A percentile compares a stretch with the other conserved stretches of the same genome.
These are phyloP conservation scores for Nestor notabilis DNA, from an alignment of 2,113 vertebrate genomes.

Conservation along the genomic window DNA sequence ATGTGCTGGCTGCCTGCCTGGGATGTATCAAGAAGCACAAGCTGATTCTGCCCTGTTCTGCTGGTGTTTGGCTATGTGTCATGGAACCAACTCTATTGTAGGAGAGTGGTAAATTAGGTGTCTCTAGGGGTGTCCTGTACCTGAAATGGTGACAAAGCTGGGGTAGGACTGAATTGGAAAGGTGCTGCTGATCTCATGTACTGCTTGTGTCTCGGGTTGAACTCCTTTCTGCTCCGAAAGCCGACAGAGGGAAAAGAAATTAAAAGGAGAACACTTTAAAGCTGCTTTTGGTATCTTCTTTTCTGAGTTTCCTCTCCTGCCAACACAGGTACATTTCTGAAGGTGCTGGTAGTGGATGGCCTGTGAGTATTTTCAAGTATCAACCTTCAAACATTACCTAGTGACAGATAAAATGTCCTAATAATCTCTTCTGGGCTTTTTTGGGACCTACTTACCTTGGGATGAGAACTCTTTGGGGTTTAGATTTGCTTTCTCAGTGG, in stretches of 20 bases:
- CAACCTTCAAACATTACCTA: not conserved
- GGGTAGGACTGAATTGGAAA: not conserved
- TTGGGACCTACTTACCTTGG: not conserved
- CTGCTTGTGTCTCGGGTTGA: not conserved
- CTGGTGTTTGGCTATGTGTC: not conserved
- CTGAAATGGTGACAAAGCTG: not conserved
- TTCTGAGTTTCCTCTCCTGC: not conserved
- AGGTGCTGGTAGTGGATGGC: not conserved
- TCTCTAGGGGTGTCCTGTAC: not conserved
- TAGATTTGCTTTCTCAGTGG: not conserved
- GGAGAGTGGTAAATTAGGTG: not conserved
- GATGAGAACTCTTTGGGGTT: not conserved
- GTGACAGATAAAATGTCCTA: not conserved
- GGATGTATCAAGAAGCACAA: not conserved
- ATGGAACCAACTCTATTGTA: not conserved
- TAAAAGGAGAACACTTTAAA: not conserved
- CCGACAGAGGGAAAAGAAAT: not conserved
- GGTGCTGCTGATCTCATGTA: not conserved
- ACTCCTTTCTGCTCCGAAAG: not conserved
- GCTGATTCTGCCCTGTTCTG: not conserved
- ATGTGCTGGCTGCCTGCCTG: not conserved
- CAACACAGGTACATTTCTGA: not conserved
- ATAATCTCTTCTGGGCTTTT: not conserved
- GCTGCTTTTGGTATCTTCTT: not conserved
- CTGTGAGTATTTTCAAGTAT: not conserved